Percentiles rank a stretch among this genome's conserved stretches.
These are phyloP conservation scores for Spea multiplicata DNA, from an alignment of 2,113 vertebrate genomes.

Conservation along the genomic window DNA sequence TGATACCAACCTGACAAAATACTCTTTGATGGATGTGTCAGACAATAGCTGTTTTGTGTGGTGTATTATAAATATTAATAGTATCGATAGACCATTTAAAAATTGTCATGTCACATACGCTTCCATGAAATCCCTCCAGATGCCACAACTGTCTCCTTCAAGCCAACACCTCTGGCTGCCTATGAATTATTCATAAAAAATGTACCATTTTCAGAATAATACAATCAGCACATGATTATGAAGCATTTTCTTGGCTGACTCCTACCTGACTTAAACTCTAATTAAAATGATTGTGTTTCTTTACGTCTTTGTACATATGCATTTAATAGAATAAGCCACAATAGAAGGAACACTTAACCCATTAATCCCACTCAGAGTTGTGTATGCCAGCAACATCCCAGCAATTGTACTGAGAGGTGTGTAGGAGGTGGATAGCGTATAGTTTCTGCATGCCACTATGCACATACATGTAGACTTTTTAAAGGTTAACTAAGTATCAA, in stretches of 20 bases:
- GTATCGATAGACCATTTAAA: constrained; percentile 52
- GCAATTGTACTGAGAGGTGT: no score
- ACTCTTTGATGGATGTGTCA: constrained; percentile 58
- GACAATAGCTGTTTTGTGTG: constrained; percentile 56
- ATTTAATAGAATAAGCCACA: background rate
- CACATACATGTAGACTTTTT: no score
- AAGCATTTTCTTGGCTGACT: background rate
- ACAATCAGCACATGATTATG: constrained; percentile 32
- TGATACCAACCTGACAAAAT: constrained; percentile 50
- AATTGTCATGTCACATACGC: constrained; percentile 54
- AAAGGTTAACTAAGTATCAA: no score
- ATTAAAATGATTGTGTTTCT: no score
- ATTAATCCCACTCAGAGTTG: no score
- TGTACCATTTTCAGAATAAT: constrained; percentile 24
- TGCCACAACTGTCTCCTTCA: constrained; percentile 42
- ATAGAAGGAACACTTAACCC: background rate
- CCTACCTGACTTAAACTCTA: no score
- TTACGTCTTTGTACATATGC: no score
- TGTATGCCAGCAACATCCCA: no score
- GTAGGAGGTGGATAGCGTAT: no score
- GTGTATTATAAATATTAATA: constrained; percentile 66
- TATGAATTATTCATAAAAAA: constrained; percentile 3
- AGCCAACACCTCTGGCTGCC: constrained; percentile 21
- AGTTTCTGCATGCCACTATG: no score
- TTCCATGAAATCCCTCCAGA: constrained; percentile 52